phyloP scores from a whole-genome alignment of 1,140 invertebrate species.

The Cydia amplana region DNA sequence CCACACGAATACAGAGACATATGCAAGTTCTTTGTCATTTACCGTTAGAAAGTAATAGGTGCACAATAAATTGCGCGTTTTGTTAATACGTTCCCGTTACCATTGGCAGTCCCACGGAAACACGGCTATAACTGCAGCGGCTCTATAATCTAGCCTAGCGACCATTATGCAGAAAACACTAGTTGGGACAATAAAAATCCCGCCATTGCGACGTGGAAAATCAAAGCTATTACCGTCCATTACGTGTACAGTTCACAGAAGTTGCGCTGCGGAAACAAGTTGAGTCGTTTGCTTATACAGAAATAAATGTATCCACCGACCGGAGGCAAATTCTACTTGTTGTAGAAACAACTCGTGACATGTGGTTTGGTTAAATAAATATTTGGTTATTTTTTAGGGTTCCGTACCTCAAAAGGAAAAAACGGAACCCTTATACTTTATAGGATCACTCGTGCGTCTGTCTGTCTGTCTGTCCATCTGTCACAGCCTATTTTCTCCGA shows the following conservation, averaged over 20 bases:
- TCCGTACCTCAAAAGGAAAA: too few relatives aligned
- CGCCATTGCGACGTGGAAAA: conserved; percentile 61
- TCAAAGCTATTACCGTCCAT: conserved; percentile 60
- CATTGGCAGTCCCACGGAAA: conserved; percentile 53
- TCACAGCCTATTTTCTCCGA: too few relatives aligned
- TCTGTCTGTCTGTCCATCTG: too few relatives aligned
- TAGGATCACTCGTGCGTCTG: too few relatives aligned
- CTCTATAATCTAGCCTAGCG: conserved; percentile 64
- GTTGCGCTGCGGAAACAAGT: conserved; percentile 15
- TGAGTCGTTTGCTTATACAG: neutral
- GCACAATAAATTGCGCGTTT: conserved; percentile 57
- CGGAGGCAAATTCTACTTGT: too few relatives aligned
- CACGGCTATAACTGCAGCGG: conserved; percentile 53
- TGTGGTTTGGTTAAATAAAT: too few relatives aligned
- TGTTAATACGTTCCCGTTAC: conserved; percentile 65
- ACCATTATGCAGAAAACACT: conserved; percentile 69
- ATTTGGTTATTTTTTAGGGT: too few relatives aligned
- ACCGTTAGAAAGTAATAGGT: conserved; percentile 52
- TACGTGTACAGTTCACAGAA: conserved; percentile 40
- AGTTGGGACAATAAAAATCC: conserved; percentile 65
- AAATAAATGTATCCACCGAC: neutral
- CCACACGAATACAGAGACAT: conserved; percentile 6
- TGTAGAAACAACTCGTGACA: too few relatives aligned
- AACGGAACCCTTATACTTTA: too few relatives aligned
- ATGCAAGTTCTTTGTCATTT: conserved; percentile 55